Conservation (phyloP, 2,113 vertebrate species). For the Isichthys henryi region DNA sequence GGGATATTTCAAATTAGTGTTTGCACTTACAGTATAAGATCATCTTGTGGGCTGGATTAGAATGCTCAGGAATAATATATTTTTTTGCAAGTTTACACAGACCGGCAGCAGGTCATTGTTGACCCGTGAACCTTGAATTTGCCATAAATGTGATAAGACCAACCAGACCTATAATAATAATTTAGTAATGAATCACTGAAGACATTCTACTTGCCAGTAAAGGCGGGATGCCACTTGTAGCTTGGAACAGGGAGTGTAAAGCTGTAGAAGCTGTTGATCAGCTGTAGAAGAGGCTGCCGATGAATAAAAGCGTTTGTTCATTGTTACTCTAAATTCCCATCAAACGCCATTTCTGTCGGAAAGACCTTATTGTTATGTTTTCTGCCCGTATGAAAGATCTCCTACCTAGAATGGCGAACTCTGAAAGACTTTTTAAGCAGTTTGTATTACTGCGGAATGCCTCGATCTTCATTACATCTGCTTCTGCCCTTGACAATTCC, state of each 20-base stretch:
- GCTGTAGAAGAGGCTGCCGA: background rate
- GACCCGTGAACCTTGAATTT: background rate
- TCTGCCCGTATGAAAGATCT: background rate
- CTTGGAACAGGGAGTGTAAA: background rate
- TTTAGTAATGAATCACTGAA: background rate
- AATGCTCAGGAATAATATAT: background rate
- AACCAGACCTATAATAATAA: background rate
- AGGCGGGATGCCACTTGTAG: background rate
- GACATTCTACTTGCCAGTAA: background rate
- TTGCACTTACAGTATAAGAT: background rate
- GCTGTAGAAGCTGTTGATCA: background rate
- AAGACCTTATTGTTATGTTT: background rate
- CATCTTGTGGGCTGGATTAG: background rate
- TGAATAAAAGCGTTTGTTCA: background rate
- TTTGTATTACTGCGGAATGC: background rate
- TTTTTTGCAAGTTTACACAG: background rate
- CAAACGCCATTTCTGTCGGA: background rate
- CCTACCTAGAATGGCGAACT: background rate
- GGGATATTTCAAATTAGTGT: background rate
- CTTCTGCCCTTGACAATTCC: background rate
- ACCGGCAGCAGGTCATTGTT: background rate
- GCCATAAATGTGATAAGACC: background rate
- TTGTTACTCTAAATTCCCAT: background rate
- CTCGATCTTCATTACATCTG: background rate
- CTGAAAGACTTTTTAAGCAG: background rate